Base-by-base conservation (phyloP, 2,888 invertebrate species). In the Acronicta psi region DNA sequence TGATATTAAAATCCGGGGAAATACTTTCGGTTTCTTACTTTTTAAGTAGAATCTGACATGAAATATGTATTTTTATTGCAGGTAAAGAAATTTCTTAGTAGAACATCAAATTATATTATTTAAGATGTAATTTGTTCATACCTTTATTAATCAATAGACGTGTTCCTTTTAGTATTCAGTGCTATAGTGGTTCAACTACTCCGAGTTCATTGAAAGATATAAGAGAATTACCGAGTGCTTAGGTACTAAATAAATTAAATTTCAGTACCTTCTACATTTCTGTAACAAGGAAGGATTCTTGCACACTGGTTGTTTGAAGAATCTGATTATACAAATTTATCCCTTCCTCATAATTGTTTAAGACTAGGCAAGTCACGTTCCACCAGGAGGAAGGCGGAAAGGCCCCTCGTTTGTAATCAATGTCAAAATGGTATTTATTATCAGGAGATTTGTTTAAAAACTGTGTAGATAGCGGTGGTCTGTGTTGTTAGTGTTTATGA, bases 1-100 rank as follows among this genome's bases (percentile, higher is more conserved):
- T 85, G 82, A 88, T 88, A 88, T 87, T 84, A 86, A 86, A 83
- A 83, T 82, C 81, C 79, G 72, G 79, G 75, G 73, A 81, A 83
- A 85, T 87, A 83, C 83, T 85, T 84, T 79, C 64, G 73, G 80
- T 82, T 83, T 84, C 80, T 81, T 80, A 74, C 78, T 75, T 77
- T 79, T 73, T 75, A 68, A 63, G 54, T 69, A 75, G 46, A 77
- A 77, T 75, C 71, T 62, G 14, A 70, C 73, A 70, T 75, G 73
- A 77, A 76, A 79, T 81, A 76, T 75, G 67, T 73, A 68, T 67
- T 72, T 69, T 69, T 67, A 70, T 70, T 65, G 60, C 67, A 65
- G 66, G 70, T 75, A 69, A 64, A 64, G 40, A 73, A 72, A 60
- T 70, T 40, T 52, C 42, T 46, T 29, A 34, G 60, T 46, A 38